Evolutionary conservation across 2,888 invertebrate species (phyloP).

Genomic region (Endomychus coccineus): DNA sequence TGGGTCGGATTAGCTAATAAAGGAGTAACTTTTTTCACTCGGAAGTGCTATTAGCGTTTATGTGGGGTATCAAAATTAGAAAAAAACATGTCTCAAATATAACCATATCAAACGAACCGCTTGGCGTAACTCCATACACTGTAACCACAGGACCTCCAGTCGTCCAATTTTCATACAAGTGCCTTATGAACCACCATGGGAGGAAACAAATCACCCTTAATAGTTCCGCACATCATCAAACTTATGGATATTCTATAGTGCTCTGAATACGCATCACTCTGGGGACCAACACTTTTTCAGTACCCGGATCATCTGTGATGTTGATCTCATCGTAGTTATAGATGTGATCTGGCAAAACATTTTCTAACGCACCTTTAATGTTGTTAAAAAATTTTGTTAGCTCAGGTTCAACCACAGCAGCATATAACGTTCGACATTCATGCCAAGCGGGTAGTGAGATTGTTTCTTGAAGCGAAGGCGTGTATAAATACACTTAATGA

Average conservation of each 20-base stretch:
- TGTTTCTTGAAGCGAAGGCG: too few species aligned
- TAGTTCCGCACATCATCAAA: constrained; percentile 2
- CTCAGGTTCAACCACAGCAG: too few species aligned
- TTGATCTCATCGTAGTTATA: neutral
- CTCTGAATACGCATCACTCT: constrained; percentile 2
- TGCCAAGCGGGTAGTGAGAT: too few species aligned
- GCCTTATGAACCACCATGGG: constrained; percentile 1
- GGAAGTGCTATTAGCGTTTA: neutral
- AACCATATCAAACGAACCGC: constrained; percentile 15
- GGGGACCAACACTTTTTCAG: too few species aligned
- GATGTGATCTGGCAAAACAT: too few species aligned
- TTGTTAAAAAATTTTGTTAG: too few species aligned
- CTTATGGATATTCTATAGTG: neutral
- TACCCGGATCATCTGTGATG: too few species aligned
- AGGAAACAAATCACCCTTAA: constrained; percentile 1
- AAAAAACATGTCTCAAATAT: constrained; percentile 11
- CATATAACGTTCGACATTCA: too few species aligned
- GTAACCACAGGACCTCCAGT: too few species aligned
- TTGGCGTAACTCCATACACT: constrained; percentile 5
- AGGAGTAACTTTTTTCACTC: neutral
- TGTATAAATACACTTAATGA: too few species aligned
- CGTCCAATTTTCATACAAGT: constrained; percentile 6
- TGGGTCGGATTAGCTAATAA: too few species aligned
- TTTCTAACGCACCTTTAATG: too few species aligned
- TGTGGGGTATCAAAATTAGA: neutral